A percentile compares a stretch with the other conserved stretches of the same genome.
Conservation (phyloP, 2,888 invertebrate species). For the Yponomeuta sedellus region DNA sequence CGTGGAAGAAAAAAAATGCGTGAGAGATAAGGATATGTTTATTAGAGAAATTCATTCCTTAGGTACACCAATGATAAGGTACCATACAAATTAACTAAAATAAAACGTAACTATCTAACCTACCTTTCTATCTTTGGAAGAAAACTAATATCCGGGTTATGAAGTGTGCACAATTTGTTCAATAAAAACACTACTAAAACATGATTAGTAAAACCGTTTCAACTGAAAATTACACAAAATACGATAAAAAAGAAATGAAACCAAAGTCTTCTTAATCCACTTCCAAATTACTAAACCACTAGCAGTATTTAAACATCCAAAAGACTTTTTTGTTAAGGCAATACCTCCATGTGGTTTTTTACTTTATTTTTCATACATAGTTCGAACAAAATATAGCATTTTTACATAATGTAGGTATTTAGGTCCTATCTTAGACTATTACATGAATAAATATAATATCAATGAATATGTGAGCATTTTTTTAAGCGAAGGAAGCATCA, state of each 20-base stretch:
- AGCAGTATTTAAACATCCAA: conserved; percentile 31
- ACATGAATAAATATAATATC: conserved; percentile 11
- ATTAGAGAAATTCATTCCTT: conserved; percentile 70
- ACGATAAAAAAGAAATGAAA: conserved; percentile 7
- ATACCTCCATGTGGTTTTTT: conserved; percentile 16
- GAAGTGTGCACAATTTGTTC: conserved; percentile 37
- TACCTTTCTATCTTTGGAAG: conserved; percentile 73
- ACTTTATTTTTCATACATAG: conserved; percentile 1
- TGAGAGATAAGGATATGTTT: conserved; percentile 74
- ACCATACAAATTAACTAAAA: conserved; percentile 49
- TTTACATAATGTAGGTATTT: conserved; percentile 5
- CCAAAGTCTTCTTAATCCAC: conserved; percentile 1
- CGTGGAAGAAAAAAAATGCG: conserved; percentile 39
- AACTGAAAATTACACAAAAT: conserved; percentile 10
- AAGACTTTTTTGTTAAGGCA: conserved; percentile 26
- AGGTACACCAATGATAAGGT: conserved; percentile 37
- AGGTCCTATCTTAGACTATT: conserved; percentile 5
- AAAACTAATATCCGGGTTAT: conserved; percentile 58
- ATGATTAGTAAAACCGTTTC: conserved; percentile 4
- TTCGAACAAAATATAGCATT: background rate
- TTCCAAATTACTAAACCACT: conserved; percentile 25
- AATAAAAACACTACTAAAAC: conserved; percentile 16
- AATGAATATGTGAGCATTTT: conserved; percentile 15
- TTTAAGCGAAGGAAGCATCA: conserved; percentile 30
- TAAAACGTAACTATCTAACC: conserved; percentile 48